These are phyloP conservation scores for Aleiodes testaceus DNA, from an alignment of 2,888 invertebrate species.

Conservation along the genomic window DNA sequence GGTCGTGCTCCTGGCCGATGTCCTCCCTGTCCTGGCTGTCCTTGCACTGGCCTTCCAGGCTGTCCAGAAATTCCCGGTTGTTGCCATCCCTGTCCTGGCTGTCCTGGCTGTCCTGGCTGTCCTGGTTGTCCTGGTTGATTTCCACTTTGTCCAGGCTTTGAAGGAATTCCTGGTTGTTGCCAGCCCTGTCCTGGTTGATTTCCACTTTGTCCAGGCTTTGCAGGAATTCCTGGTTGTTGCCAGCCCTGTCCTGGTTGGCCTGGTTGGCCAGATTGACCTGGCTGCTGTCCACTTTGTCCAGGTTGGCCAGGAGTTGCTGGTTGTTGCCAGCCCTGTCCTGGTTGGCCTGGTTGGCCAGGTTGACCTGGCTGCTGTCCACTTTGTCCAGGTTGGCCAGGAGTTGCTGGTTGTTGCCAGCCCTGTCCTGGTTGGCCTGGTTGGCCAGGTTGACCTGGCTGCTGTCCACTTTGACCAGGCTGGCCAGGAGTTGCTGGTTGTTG, in stretches of 20 bases:
- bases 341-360: conserved; percentile 28
- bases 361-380: conserved; percentile 43
- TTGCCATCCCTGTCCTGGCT: not conserved
- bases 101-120: conserved; percentile 8
- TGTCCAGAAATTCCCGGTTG: conserved; percentile 31
- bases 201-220: not conserved
- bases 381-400: conserved; percentile 2
- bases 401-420: not conserved
- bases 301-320: conserved; percentile 18
- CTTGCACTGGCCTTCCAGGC: conserved; percentile 2
- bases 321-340: not conserved
- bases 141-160: not conserved
- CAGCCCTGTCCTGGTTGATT: not conserved
- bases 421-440: conserved; percentile 13
- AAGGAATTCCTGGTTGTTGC: not conserved
- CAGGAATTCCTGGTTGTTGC: not conserved
- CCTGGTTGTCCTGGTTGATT: conserved; percentile 9
- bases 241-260: not conserved
- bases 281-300: not conserved
- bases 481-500: conserved; percentile 43
- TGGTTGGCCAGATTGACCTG: conserved; percentile 21
- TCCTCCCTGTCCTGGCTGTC: not conserved
- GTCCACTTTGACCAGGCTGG: not conserved
- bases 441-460: not conserved
- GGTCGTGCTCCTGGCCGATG: conserved; percentile 10